Evolutionary conservation across 2,797 vertebrate species (phyloP), one percentile per base, ranked within the genome.

Genomic region (Centroberyx gerrardi): DNA sequence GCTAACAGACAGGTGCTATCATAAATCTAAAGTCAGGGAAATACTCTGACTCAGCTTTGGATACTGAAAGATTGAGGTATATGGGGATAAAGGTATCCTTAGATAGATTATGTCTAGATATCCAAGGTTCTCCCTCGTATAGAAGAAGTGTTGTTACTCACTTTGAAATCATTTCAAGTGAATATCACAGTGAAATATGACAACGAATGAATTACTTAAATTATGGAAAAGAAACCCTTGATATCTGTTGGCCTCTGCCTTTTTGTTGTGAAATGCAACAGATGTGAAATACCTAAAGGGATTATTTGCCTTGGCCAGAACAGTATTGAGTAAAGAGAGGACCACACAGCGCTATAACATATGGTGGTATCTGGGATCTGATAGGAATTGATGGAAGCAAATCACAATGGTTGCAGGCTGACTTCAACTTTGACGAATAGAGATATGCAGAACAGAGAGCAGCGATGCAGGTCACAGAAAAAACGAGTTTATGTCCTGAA

Each of bases 1-100:
- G 78, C 80, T 88, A 91, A 90, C 84, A 91, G 87, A 91, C 92
- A 93, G 92, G 92, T 94, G 92, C 82, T 82, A 82, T 86, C 88
- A 90, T 92, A 90, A 91, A 91, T 90, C 88, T 81, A 33, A 36
- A 84, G 84, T 79, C 62, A 76, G 68, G 71, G 80, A 81, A 73
- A 85, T 80, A 81, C 77, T 65, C 64, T 83, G 84, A 78, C 72
- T 86, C 85, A 76, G 87, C 61, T 88, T 88, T 89, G 13, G 31
- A 74, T 27, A 42, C 27, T 42, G 51, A 64, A 69, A 68, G 81
- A 54, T 67, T 28, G 53, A 79, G 62, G 80, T 83, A 83, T 74
- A 81, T 40, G 60, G 54, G 75, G 88, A 90, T 90, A 68, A 84
- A 85, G 62, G 63, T 70, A 49, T 83, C 72, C 72, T 81, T 80